Evolutionary conservation across 2,888 invertebrate genomes (phyloP).

Genomic region (Oscheius onirici): DNA sequence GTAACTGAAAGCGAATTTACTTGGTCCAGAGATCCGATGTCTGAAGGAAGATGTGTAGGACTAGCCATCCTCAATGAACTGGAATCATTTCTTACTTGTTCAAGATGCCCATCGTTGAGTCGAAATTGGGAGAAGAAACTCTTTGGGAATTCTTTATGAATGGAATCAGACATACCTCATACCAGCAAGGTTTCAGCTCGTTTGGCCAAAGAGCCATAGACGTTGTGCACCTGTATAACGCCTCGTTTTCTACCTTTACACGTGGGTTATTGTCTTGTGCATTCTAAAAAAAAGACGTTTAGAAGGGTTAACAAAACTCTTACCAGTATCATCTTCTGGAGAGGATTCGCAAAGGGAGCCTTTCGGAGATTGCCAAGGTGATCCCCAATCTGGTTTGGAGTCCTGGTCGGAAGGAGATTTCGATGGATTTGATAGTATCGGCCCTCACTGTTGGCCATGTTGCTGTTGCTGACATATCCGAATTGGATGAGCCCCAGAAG

Average conservation of each 20-base stretch:
- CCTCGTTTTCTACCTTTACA: not conserved
- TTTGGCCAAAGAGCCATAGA: conserved; percentile 18
- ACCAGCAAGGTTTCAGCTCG: conserved; percentile 15
- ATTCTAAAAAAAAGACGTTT: not conserved
- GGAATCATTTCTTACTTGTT: too few relatives aligned
- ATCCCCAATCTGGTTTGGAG: conserved; percentile 1
- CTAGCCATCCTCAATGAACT: too few relatives aligned
- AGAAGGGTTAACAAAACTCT: not conserved
- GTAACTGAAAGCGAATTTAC: too few relatives aligned
- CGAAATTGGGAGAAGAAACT: too few relatives aligned
- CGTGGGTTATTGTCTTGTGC: conserved; percentile 22
- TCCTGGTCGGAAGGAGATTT: not conserved
- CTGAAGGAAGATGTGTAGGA: too few relatives aligned
- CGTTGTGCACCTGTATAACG: not conserved
- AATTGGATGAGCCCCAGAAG: conserved; percentile 27
- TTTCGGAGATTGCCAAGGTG: conserved; percentile 4
- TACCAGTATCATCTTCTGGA: conserved; percentile 14
- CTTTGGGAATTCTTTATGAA: too few relatives aligned
- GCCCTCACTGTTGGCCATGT: not conserved
- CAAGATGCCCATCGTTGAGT: too few relatives aligned
- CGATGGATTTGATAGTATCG: conserved; percentile 19
- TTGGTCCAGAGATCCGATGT: too few relatives aligned
- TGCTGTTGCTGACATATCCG: conserved; percentile 21
- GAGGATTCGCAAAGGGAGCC: not conserved
- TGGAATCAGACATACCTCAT: not conserved